Evolutionary conservation across 2,888 invertebrate genomes (phyloP).

Genomic region (Periphyllus acericola): DNA sequence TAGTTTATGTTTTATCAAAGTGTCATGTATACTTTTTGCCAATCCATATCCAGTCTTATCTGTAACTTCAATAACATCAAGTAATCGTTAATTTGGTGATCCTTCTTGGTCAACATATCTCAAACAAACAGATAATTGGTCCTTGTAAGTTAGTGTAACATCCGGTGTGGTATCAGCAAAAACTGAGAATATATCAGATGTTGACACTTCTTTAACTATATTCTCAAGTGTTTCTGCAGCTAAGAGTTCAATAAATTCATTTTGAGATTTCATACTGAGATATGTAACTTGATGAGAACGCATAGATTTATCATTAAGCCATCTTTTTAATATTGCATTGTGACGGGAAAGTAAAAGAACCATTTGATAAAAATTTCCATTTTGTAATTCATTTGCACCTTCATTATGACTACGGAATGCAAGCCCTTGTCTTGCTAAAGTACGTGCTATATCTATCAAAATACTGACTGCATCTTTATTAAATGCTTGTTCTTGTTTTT

Average conservation of each 20-base stretch:
- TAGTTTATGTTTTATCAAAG: conserved; percentile 23
- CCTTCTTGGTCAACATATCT: conserved; percentile 16
- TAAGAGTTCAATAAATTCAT: conserved; percentile 1
- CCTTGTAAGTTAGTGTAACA: background rate
- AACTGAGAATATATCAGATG: conserved; percentile 31
- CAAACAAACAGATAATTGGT: conserved; percentile 36
- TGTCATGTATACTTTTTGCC: conserved; percentile 24
- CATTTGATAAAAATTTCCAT: conserved; percentile 29
- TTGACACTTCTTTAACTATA: conserved; percentile 3
- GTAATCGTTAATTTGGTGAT: conserved; percentile 15
- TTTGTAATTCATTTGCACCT: conserved; percentile 12
- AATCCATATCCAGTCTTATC: conserved; percentile 37
- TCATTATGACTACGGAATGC: conserved; percentile 13
- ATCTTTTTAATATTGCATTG: conserved; percentile 7
- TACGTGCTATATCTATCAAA: conserved; percentile 22
- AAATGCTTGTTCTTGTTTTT: conserved; percentile 25
- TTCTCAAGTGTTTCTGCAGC: background rate
- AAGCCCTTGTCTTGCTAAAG: conserved; percentile 31
- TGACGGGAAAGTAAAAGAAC: background rate
- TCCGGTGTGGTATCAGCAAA: conserved; percentile 22
- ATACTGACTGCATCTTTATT: conserved; percentile 25
- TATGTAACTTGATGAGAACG: conserved; percentile 19
- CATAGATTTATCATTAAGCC: conserved; percentile 8
- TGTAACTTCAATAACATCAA: conserved; percentile 33
- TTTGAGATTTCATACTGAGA: conserved; percentile 13